A percentile compares a stretch with the other conserved stretches of the same genome.
These are phyloP conservation scores for Cosmorhoe ocellata DNA, from an alignment of 2,888 invertebrate species.

Conservation along the genomic window DNA sequence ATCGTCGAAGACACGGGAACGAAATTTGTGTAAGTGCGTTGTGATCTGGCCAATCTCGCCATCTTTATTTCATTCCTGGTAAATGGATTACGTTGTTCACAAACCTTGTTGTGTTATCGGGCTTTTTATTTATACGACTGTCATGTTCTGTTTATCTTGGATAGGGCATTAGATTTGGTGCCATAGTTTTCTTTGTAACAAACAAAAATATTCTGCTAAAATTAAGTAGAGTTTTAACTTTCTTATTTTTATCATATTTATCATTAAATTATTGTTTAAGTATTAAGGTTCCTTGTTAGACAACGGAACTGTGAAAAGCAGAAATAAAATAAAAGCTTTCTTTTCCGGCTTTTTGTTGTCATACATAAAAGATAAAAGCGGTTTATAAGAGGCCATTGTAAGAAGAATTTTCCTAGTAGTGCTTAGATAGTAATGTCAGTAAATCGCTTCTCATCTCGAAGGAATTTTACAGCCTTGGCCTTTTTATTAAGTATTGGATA, in stretches of 20 bases:
- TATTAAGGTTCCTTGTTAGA: no score
- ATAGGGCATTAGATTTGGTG: conserved; percentile 8
- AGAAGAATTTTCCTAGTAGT: conserved; percentile 6
- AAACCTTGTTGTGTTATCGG: conserved; percentile 61
- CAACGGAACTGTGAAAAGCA: no score
- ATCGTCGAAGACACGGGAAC: conserved; percentile 74
- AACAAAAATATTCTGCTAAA: not conserved
- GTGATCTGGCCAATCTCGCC: conserved; percentile 76
- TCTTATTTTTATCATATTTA: not conserved
- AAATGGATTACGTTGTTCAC: conserved; percentile 75
- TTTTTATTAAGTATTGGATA: conserved; percentile 18
- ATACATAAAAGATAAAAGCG: conserved; percentile 19
- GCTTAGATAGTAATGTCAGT: conserved; percentile 18
- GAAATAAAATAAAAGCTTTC: conserved; percentile 3
- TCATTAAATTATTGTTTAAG: no score
- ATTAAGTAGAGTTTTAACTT: not conserved
- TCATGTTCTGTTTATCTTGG: conserved; percentile 18
- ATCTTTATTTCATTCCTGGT: conserved; percentile 77
- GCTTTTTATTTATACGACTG: conserved; percentile 51
- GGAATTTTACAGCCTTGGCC: conserved; percentile 18
- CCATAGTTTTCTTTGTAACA: not conserved
- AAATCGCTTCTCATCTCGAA: conserved; percentile 15
- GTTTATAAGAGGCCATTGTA: conserved; percentile 17
- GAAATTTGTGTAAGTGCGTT: conserved; percentile 80
- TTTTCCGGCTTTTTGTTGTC: conserved; percentile 14